Conservation (phyloP, 2,888 invertebrate genomes). For the Lumbricus terrestris region DNA sequence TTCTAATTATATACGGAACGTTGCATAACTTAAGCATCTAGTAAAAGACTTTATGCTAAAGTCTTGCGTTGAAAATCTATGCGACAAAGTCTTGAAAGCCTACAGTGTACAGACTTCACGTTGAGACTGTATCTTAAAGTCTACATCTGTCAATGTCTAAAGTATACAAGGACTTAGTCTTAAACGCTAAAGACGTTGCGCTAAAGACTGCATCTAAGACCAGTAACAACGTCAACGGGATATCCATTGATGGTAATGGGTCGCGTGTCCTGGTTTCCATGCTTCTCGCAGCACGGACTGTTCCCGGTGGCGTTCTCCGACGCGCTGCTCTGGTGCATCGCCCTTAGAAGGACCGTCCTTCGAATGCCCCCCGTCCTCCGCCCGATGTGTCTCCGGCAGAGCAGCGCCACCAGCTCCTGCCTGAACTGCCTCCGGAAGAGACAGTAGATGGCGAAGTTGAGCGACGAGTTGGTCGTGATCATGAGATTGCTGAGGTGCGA, state of each 20-base stretch:
- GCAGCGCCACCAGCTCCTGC: constrained; percentile 36
- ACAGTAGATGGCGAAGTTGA: constrained; percentile 41
- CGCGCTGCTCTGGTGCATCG: constrained; percentile 26
- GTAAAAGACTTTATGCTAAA: neutral
- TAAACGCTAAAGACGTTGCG: neutral
- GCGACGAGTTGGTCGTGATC: constrained; percentile 37
- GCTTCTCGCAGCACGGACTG: neutral
- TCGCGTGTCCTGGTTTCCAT: neutral
- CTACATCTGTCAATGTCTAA: neutral
- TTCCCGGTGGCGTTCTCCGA: neutral
- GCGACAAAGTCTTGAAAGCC: neutral
- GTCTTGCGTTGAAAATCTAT: neutral
- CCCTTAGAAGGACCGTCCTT: constrained; percentile 28
- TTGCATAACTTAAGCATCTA: neutral
- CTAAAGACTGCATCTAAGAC: neutral
- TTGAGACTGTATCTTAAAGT: neutral
- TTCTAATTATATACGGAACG: too few species aligned
- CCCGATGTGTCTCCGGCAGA: constrained; percentile 21
- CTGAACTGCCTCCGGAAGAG: constrained; percentile 40
- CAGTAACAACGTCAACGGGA: neutral
- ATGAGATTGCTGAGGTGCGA: constrained; percentile 40
- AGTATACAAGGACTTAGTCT: neutral
- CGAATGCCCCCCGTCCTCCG: neutral
- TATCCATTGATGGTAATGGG: neutral
- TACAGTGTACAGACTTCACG: neutral